Conservation (phyloP, 30 jellyfish, hydroid and myxozoan species). For the Aurelia aurita region DNA sequence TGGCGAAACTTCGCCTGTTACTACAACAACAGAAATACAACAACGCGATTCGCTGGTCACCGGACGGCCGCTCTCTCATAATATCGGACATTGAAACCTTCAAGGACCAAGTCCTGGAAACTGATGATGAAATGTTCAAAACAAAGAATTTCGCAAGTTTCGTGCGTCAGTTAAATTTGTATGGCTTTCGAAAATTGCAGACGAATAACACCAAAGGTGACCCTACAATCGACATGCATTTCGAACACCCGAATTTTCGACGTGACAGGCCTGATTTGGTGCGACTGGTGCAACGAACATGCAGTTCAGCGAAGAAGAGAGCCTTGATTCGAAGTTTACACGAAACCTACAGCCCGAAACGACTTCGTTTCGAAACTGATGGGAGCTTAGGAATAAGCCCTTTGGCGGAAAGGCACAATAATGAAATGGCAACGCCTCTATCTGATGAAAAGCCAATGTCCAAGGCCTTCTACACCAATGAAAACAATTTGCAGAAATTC, state of each 20-base stretch:
- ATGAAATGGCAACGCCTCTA: conserved; percentile 46
- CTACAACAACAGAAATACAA: conserved; percentile 83
- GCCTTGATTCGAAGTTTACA: conserved; percentile 41
- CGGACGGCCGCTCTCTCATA: conserved; percentile 92
- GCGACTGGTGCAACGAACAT: conserved; percentile 96
- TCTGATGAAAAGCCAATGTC: conserved; percentile 10
- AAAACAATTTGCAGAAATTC: background rate
- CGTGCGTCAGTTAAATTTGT: conserved; percentile 94
- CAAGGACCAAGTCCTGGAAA: conserved; percentile 88
- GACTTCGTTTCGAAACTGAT: conserved; percentile 42
- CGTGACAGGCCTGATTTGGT: conserved; percentile 97
- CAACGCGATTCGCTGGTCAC: conserved; percentile 97
- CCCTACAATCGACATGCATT: conserved; percentile 95
- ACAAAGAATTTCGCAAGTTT: conserved; percentile 96
- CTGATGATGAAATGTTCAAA: conserved; percentile 98
- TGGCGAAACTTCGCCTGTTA: conserved; percentile 92
- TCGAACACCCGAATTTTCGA: conserved; percentile 96
- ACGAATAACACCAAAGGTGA: conserved; percentile 84
- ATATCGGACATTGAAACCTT: conserved; percentile 87
- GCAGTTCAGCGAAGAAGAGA: conserved; percentile 73
- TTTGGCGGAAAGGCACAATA: conserved; percentile 28
- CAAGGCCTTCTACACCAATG: background rate
- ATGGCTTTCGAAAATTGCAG: conserved; percentile 96
- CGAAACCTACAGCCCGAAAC: conserved; percentile 52
- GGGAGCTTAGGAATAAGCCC: conserved; percentile 37